Conservation (phyloP, 2,113 vertebrate species). For the Antennarius striatus region DNA sequence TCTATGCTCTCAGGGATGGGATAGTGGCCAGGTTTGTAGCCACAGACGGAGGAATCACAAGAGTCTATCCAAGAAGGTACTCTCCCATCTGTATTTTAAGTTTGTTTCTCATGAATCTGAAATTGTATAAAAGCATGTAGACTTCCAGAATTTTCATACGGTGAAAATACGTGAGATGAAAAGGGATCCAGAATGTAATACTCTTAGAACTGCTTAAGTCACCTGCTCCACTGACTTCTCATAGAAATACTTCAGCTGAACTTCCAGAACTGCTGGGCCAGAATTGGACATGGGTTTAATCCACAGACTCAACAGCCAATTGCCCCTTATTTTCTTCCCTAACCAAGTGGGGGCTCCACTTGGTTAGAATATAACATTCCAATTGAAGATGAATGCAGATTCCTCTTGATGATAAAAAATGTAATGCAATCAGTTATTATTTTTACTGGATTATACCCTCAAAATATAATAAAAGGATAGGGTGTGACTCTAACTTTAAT, state of each 20-base stretch:
- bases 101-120: constrained; percentile 11
- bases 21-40: constrained; percentile 92
- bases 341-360: constrained; percentile 14
- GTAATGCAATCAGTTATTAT: constrained; percentile 30
- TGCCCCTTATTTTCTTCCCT: constrained; percentile 38
- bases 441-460: constrained; percentile 29
- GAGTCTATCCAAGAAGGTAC: constrained; percentile 95
- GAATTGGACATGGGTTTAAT: constrained; percentile 36
- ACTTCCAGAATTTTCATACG: constrained; percentile 19
- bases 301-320: constrained; percentile 40
- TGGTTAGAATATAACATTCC: constrained; percentile 26
- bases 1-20: constrained; percentile 81
- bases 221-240: constrained; percentile 51
- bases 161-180: constrained; percentile 53
- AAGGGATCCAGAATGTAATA: constrained; percentile 55
- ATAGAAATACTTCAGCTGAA: constrained; percentile 34
- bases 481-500: constrained; percentile 32
- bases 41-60: constrained; percentile 96
- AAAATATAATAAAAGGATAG: constrained; percentile 26
- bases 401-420: constrained; percentile 30
- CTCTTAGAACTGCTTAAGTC: constrained; percentile 40
- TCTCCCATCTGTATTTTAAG: constrained; percentile 13
- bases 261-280: constrained; percentile 39
- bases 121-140: background rate
- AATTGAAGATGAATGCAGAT: constrained; percentile 29